A percentile compares a stretch with the other conserved stretches of the same genome.
Conservation (phyloP, 2,888 invertebrate species). For the Clitarchus hookeri region DNA sequence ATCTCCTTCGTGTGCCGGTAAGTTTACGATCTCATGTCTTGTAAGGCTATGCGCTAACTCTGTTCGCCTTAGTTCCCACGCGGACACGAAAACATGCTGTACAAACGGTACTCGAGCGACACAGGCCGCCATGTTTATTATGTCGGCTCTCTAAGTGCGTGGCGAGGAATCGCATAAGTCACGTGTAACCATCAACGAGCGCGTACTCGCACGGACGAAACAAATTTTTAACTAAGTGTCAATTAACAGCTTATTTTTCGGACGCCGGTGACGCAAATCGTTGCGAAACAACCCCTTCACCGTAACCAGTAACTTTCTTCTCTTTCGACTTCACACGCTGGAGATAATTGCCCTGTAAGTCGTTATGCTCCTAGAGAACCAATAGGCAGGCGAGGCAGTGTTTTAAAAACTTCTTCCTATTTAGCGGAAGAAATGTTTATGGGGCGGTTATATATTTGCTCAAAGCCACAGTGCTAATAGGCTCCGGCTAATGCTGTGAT, state of each 20-base stretch:
- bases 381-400: not conserved
- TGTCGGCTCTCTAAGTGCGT: no score
- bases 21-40: no score
- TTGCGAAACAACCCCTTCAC: not conserved
- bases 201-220: no score
- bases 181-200: no score
- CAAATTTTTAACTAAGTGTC: not conserved
- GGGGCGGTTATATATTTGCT: not conserved
- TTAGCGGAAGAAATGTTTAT: not conserved
- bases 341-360: constrained; percentile 2
- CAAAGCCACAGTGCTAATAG: not conserved
- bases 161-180: no score
- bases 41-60: no score
- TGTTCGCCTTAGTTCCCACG: no score
- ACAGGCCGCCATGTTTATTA: no score
- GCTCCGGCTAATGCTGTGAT: not conserved
- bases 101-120: no score
- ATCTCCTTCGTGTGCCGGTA: no score
- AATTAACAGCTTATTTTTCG: not conserved
- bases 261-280: not conserved
- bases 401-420: not conserved
- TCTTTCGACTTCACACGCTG: not conserved
- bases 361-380: not conserved
- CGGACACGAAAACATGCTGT: no score
- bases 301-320: not conserved